A percentile compares a stretch with the other conserved stretches of the same genome.
Evolutionary conservation across 2,113 vertebrate species (phyloP).

Genomic region (Dasyprocta punctata): DNA sequence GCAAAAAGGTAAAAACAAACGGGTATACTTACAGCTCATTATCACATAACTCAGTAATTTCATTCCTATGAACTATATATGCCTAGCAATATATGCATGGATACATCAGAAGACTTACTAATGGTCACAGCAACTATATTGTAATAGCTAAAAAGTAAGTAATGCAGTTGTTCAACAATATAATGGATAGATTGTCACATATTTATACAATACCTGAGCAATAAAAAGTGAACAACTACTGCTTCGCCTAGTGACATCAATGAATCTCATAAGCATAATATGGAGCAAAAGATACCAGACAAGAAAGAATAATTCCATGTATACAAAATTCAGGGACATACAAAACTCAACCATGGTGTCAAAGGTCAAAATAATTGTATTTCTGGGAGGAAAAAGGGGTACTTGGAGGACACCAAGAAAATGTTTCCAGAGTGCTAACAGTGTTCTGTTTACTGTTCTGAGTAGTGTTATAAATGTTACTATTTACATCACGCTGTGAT

Average conservation of each 20-base stretch:
- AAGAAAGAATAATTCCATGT: neutral
- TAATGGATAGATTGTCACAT: neutral
- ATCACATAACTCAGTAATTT: neutral
- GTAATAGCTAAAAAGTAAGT: neutral
- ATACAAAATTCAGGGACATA: constrained; percentile 1
- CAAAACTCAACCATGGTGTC: neutral
- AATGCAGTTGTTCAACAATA: neutral
- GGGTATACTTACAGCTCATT: neutral
- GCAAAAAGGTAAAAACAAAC: neutral
- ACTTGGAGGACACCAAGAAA: neutral
- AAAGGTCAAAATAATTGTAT: neutral
- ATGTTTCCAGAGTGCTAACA: neutral
- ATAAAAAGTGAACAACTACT: neutral
- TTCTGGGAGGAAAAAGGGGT: neutral
- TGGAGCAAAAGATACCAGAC: neutral
- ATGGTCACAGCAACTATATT: neutral
- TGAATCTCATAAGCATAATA: neutral
- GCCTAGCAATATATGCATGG: neutral
- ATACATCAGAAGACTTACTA: neutral
- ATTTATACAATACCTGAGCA: neutral
- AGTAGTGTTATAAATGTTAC: neutral
- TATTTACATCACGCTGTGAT: neutral
- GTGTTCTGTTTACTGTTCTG: neutral
- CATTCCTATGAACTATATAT: neutral
- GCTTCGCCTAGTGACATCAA: neutral